Percentiles rank a stretch among this genome's conserved stretches.
Evolutionary conservation across 2,113 vertebrate genomes (phyloP).

Genomic region (Caretta caretta): DNA sequence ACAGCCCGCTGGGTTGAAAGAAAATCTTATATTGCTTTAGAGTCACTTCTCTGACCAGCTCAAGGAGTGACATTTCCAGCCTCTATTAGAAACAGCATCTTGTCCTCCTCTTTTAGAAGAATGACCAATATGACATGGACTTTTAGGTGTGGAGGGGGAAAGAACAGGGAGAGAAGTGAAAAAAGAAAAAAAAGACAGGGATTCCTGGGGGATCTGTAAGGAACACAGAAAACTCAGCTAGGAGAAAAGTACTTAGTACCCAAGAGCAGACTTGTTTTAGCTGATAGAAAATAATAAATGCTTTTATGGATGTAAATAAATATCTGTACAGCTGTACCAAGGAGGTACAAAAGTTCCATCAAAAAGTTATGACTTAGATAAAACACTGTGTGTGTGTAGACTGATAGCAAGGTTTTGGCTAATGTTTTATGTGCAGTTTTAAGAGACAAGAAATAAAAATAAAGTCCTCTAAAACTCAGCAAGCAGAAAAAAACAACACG

Average conservation of each 20-base stretch:
- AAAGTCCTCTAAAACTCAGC: not conserved
- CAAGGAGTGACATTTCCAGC: not conserved
- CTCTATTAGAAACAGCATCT: not conserved
- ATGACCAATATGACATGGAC: not conserved
- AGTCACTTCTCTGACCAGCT: not conserved
- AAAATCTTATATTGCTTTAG: not conserved
- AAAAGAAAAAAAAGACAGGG: not conserved
- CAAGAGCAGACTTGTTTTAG: slow-evolving; percentile 10
- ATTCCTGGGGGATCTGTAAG: not conserved
- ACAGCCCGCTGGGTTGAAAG: not conserved
- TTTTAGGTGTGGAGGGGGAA: not conserved
- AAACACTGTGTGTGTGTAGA: not conserved
- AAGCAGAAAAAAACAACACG: not conserved
- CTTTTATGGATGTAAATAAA: slow-evolving; percentile 36
- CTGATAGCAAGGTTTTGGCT: not conserved
- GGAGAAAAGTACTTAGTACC: slow-evolving; percentile 13
- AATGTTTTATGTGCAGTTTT: not conserved
- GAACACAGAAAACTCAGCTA: not conserved
- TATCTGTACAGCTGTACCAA: not conserved
- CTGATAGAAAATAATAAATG: not conserved
- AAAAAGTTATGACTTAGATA: slow-evolving; percentile 34
- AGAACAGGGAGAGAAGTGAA: not conserved
- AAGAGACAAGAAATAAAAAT: slow-evolving; percentile 8
- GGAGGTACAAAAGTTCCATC: not conserved
- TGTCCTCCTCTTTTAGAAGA: not conserved